Percentiles rank a stretch among this genome's conserved stretches.
Conservation (phyloP, 2,888 invertebrate species). For the Ophioninae sp. region DNA sequence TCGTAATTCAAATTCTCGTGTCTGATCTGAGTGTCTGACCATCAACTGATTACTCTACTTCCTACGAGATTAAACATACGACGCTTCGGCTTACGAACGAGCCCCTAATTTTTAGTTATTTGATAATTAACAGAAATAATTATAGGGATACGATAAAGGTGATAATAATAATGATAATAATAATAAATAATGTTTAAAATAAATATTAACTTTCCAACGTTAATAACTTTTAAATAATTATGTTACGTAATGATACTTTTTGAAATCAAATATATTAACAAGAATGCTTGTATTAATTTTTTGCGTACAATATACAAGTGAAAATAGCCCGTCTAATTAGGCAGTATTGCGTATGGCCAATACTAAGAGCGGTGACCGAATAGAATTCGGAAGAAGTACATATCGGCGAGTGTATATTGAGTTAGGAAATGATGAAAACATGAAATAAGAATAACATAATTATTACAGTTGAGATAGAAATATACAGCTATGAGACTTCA, state of each 20-base stretch:
- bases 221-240: too few relatives aligned
- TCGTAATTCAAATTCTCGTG: slow-evolving; percentile 51
- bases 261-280: too few relatives aligned
- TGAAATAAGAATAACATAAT: neutral
- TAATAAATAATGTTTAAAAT: neutral
- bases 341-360: too few relatives aligned
- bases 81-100: slow-evolving; percentile 23
- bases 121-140: slow-evolving; percentile 23
- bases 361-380: too few relatives aligned
- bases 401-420: too few relatives aligned
- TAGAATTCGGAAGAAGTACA: too few relatives aligned
- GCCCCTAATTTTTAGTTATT: slow-evolving; percentile 50
- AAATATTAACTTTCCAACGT: too few relatives aligned
- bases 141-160: neutral
- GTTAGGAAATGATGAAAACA: too few relatives aligned
- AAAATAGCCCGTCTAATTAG: too few relatives aligned
- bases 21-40: slow-evolving; percentile 45
- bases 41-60: slow-evolving; percentile 47
- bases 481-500: neutral
- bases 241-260: too few relatives aligned
- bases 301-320: too few relatives aligned
- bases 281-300: too few relatives aligned
- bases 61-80: slow-evolving; percentile 51
- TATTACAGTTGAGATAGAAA: neutral
- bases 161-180: slow-evolving; percentile 20